phyloP scores from a whole-genome alignment of 2,113 vertebrate species.

The Aix galericulata region DNA sequence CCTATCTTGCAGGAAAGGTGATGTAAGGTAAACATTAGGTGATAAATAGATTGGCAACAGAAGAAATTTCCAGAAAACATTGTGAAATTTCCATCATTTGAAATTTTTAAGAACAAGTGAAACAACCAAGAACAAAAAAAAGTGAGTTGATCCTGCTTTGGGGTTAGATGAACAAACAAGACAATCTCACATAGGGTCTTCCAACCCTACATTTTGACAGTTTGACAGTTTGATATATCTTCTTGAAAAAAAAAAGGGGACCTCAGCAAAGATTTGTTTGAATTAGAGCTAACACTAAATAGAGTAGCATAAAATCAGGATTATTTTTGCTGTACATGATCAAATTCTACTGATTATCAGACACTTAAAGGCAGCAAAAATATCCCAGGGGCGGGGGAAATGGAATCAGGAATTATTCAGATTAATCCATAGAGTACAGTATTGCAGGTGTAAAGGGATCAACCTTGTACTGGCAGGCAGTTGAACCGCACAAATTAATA shows the following conservation, averaged over 20 bases:
- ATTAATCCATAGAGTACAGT: neutral
- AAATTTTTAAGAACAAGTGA: neutral
- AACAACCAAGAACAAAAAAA: neutral
- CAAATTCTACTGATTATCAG: neutral
- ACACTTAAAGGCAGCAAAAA: neutral
- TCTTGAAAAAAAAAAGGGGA: neutral
- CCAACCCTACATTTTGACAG: neutral
- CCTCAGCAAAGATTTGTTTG: neutral
- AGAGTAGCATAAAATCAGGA: neutral
- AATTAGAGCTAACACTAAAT: neutral
- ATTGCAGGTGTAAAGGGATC: neutral
- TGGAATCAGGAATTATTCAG: neutral
- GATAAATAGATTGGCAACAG: neutral
- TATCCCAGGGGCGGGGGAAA: neutral
- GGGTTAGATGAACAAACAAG: neutral
- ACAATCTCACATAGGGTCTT: neutral
- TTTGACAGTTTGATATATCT: neutral
- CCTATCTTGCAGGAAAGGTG: neutral
- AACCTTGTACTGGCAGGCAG: neutral
- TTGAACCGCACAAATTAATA: neutral
- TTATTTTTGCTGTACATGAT: neutral
- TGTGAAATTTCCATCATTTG: neutral
- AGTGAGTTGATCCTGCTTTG: neutral
- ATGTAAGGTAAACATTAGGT: neutral
- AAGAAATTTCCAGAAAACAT: neutral